phyloP scores from a whole-genome alignment of 2,113 vertebrate genomes.

The Puma concolor region DNA sequence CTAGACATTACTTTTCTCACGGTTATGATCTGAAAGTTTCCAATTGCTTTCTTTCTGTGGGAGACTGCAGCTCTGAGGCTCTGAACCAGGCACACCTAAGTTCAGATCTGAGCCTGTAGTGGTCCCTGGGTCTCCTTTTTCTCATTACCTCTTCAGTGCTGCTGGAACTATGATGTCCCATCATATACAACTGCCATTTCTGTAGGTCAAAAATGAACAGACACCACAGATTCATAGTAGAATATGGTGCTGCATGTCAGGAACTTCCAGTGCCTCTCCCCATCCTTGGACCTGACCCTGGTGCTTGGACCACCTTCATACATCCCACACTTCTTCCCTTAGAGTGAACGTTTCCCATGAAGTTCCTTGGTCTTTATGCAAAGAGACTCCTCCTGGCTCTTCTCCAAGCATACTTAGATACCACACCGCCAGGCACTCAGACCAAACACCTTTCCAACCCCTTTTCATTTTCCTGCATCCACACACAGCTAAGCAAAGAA shows the following conservation, averaged over 20 bases:
- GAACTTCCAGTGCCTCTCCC: background rate
- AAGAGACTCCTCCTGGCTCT: background rate
- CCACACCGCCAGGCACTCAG: background rate
- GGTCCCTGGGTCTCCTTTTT: background rate
- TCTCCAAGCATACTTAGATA: background rate
- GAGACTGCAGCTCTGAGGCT: background rate
- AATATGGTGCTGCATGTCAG: background rate
- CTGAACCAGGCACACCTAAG: background rate
- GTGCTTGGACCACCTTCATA: background rate
- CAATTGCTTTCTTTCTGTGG: background rate
- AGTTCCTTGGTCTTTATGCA: background rate
- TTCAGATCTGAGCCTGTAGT: background rate
- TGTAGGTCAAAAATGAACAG: background rate
- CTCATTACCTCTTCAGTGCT: background rate
- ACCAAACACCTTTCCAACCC: background rate
- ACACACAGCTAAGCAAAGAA: background rate
- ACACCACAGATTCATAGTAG: background rate
- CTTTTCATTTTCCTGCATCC: background rate
- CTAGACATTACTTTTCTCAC: background rate
- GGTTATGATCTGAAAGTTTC: background rate
- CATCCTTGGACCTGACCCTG: no score
- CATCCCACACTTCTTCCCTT: background rate
- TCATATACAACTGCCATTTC: background rate
- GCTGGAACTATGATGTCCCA: background rate
- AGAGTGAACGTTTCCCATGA: background rate